phyloP scores from a whole-genome alignment of 2,797 vertebrate genomes.

The Valencia hispanica region DNA sequence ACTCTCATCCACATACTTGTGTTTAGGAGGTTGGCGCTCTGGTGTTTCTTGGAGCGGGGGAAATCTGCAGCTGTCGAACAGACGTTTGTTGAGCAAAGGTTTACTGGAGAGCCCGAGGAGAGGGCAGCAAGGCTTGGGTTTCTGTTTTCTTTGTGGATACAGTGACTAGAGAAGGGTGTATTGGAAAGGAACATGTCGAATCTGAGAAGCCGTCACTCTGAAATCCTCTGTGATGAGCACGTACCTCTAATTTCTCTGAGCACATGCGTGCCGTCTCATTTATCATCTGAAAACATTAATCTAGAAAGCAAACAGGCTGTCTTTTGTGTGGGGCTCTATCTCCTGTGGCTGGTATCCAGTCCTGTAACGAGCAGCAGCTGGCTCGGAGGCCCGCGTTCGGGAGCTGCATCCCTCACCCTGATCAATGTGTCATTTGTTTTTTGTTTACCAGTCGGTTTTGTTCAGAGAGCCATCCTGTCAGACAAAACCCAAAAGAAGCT shows the following conservation, averaged over 20 bases:
- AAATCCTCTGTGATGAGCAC: constrained; percentile 20
- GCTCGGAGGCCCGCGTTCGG: constrained; percentile 66
- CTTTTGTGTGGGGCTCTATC: constrained; percentile 67
- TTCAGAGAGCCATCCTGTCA: constrained; percentile 44
- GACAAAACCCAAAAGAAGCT: neutral
- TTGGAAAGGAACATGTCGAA: constrained; percentile 37
- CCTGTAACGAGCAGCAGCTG: constrained; percentile 79
- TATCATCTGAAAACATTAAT: constrained; percentile 75
- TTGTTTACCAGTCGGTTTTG: constrained; percentile 71
- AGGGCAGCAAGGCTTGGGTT: constrained; percentile 64
- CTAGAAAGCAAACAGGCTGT: constrained; percentile 70
- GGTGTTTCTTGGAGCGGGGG: constrained; percentile 55
- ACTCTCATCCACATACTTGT: constrained; percentile 69
- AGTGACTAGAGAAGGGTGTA: constrained; percentile 66
- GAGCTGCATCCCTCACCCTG: constrained; percentile 68
- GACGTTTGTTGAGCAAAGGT: constrained; percentile 65
- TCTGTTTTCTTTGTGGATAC: constrained; percentile 78
- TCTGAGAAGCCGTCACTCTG: constrained; percentile 36
- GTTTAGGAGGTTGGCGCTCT: constrained; percentile 65
- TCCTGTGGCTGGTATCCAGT: constrained; percentile 71
- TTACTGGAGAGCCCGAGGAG: constrained; percentile 61
- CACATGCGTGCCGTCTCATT: constrained; percentile 48
- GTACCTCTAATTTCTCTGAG: constrained; percentile 25
- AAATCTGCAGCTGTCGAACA: constrained; percentile 76
- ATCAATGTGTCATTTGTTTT: constrained; percentile 79